Percentiles rank a stretch among this genome's conserved stretches.
Conservation (phyloP, 1,140 invertebrate species). For the Drosophila parvula region DNA sequence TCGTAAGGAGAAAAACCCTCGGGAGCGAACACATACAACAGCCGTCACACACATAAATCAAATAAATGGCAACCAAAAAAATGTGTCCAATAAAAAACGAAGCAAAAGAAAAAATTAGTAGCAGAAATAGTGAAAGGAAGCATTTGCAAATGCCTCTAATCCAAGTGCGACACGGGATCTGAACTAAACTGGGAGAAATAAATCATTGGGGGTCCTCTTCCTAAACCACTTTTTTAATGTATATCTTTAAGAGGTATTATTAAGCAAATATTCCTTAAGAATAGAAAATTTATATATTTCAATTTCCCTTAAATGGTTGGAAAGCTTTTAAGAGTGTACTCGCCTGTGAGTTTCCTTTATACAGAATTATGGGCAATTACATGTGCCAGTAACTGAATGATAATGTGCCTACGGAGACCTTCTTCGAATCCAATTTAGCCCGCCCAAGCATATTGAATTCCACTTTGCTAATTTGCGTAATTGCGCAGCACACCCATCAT, state of each 20-base stretch:
- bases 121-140: not conserved
- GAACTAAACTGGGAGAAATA: not conserved
- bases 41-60: conserved; percentile 65
- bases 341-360: conserved; percentile 43
- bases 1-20: conserved; percentile 10
- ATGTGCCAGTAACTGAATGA: conserved; percentile 37
- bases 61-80: conserved; percentile 61
- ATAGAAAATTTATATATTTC: not conserved
- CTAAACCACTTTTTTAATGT: not conserved
- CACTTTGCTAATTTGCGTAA: conserved; percentile 76
- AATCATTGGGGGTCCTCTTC: not conserved
- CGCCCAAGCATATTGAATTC: conserved; percentile 68
- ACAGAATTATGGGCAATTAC: conserved; percentile 62
- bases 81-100: conserved; percentile 25
- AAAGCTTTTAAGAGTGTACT: not conserved
- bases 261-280: not conserved
- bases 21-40: conserved; percentile 22
- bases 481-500: conserved; percentile 62
- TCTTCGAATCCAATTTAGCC: conserved; percentile 38
- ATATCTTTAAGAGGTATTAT: not conserved
- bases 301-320: not conserved
- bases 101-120: conserved; percentile 8
- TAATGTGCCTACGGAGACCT: conserved; percentile 38
- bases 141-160: conserved; percentile 27
- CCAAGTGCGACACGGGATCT: conserved; percentile 5